phyloP scores from a whole-genome alignment of 2,797 vertebrate genomes.

The Syngnathus acus region DNA sequence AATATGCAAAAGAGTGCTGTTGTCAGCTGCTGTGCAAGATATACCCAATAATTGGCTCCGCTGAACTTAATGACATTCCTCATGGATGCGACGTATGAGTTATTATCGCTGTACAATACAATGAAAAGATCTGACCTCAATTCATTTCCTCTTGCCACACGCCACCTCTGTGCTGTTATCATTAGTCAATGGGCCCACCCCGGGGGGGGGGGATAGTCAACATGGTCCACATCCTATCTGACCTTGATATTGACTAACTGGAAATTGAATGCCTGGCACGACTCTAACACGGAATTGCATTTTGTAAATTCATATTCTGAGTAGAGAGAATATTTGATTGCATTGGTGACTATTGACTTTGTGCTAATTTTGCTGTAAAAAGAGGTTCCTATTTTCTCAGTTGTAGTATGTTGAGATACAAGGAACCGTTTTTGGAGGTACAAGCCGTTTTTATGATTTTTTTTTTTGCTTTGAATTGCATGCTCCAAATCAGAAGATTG shows the following conservation, averaged over 20 bases:
- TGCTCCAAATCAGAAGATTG: background rate
- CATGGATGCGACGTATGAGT: background rate
- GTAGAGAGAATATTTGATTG: background rate
- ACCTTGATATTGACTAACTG: constrained; percentile 10
- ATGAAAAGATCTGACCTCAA: constrained; percentile 1
- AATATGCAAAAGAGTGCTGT: constrained; percentile 43
- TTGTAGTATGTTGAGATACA: too few species aligned
- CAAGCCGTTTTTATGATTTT: too few species aligned
- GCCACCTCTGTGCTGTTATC: constrained; percentile 8
- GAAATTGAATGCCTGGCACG: background rate
- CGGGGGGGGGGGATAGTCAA: background rate
- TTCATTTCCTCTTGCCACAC: constrained; percentile 6
- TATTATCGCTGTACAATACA: constrained; percentile 6
- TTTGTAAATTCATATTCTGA: background rate
- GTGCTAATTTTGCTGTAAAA: too few species aligned
- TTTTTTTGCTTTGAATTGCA: too few species aligned
- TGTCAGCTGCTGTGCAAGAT: constrained; percentile 31
- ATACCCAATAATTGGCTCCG: constrained; percentile 25
- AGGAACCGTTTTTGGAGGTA: too few species aligned
- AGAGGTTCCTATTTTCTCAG: too few species aligned
- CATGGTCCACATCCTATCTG: constrained; percentile 11
- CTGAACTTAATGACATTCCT: constrained; percentile 13
- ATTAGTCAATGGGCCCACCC: background rate
- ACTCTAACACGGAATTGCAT: background rate
- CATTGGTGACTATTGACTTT: background rate